A percentile compares a stretch with the other conserved stretches of the same genome.
These are phyloP conservation scores for Athene cunicularia DNA, from an alignment of 2,113 vertebrate species.

Conservation along the genomic window DNA sequence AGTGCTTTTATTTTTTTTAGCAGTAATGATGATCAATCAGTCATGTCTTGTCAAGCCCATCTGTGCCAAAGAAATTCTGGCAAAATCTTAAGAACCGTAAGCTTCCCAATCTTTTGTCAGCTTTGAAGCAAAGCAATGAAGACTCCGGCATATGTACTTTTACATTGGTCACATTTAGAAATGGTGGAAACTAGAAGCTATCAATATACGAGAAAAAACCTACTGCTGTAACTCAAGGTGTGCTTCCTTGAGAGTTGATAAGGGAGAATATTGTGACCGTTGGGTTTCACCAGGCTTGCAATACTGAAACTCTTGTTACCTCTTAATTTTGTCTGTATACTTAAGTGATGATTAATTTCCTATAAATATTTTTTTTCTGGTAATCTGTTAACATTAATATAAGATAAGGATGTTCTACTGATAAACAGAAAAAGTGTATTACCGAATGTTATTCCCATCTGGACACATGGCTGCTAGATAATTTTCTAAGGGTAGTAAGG, in stretches of 20 bases:
- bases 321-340: not conserved
- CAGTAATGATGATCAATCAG: not conserved
- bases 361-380: slow-evolving; percentile 8
- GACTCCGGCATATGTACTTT: not conserved
- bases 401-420: not conserved
- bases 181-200: not conserved
- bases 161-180: not conserved
- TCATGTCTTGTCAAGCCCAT: not conserved
- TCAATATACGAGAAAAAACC: not conserved
- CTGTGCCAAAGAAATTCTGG: not conserved
- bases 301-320: not conserved
- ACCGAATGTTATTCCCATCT: slow-evolving; percentile 11
- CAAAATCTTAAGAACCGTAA: not conserved
- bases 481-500: not conserved
- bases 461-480: not conserved
- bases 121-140: not conserved
- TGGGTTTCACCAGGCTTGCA: not conserved
- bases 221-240: not conserved
- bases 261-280: not conserved
- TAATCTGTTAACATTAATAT: not conserved
- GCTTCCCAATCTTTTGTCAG: not conserved
- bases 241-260: not conserved
- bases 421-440: not conserved
- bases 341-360: not conserved
- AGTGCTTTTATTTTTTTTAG: not conserved